Evolutionary conservation across 2,888 invertebrate species (phyloP).

Genomic region (Emmelina monodactyla): DNA sequence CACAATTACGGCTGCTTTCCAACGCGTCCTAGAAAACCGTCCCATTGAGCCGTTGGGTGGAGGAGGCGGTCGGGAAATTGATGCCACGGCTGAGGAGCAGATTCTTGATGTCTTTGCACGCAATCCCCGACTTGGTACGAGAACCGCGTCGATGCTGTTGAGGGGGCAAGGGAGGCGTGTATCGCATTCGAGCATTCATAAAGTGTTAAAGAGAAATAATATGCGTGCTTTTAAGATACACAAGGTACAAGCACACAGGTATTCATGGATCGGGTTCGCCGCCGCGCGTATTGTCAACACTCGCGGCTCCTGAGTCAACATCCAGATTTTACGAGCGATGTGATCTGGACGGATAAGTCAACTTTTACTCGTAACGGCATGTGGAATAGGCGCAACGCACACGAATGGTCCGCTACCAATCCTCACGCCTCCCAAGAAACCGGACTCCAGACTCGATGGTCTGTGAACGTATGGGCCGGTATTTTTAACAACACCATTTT

Average conservation of each 20-base stretch:
- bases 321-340: slow-evolving; percentile 5
- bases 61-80: neutral
- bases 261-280: slow-evolving; percentile 2
- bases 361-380: slow-evolving; percentile 12
- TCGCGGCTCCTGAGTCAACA: neutral
- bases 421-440: slow-evolving; percentile 4
- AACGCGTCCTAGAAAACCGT: neutral
- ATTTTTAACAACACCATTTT: slow-evolving; percentile 6
- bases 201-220: slow-evolving; percentile 4
- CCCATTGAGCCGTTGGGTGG: neutral
- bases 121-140: neutral
- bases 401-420: slow-evolving; percentile 6
- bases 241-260: slow-evolving; percentile 8
- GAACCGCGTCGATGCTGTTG: neutral
- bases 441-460: slow-evolving; percentile 6
- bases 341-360: slow-evolving; percentile 11
- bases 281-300: slow-evolving; percentile 2
- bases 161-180: neutral
- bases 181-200: slow-evolving; percentile 1
- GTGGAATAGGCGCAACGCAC: slow-evolving; percentile 9
- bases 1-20: neutral
- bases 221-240: slow-evolving; percentile 3
- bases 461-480: slow-evolving; percentile 9
- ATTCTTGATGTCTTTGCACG: neutral
- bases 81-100: neutral